Conservation (phyloP, 2,113 vertebrate species). For the Zapus hudsonius region DNA sequence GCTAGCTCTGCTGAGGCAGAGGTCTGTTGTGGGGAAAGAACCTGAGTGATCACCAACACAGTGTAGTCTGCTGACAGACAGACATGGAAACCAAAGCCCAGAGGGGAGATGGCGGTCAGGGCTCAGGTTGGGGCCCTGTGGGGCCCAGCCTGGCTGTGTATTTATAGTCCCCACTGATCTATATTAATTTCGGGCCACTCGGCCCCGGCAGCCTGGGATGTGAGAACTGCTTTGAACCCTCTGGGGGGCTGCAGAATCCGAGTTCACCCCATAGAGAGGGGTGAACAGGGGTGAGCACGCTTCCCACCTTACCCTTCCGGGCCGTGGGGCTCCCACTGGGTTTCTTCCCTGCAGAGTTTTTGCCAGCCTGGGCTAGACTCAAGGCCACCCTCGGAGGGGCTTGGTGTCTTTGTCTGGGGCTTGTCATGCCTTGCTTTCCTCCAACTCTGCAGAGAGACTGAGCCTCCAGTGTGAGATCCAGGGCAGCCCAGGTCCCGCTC, state of each 20-base stretch:
- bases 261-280: not conserved
- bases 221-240: constrained; percentile 54
- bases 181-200: not conserved
- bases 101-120: not conserved
- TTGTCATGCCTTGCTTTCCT: not conserved
- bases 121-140: not conserved
- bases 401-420: not conserved
- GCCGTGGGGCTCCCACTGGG: constrained; percentile 9
- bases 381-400: not conserved
- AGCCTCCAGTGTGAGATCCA: not conserved
- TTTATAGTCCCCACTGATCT: constrained; percentile 61
- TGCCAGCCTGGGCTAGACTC: not conserved
- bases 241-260: not conserved
- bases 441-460: not conserved
- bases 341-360: not conserved
- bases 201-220: constrained; percentile 11
- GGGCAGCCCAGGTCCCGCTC: not conserved
- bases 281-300: not conserved
- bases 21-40: not conserved
- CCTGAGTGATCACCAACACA: fast-evolving
- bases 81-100: not conserved
- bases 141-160: constrained; percentile 2
- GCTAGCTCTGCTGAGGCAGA: not conserved
- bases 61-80: not conserved
- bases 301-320: constrained; percentile 3